Percentiles rank a stretch among this genome's conserved stretches.
These are phyloP conservation scores for Apteryx owenii DNA, from an alignment of 2,113 vertebrate genomes.

Conservation along the genomic window DNA sequence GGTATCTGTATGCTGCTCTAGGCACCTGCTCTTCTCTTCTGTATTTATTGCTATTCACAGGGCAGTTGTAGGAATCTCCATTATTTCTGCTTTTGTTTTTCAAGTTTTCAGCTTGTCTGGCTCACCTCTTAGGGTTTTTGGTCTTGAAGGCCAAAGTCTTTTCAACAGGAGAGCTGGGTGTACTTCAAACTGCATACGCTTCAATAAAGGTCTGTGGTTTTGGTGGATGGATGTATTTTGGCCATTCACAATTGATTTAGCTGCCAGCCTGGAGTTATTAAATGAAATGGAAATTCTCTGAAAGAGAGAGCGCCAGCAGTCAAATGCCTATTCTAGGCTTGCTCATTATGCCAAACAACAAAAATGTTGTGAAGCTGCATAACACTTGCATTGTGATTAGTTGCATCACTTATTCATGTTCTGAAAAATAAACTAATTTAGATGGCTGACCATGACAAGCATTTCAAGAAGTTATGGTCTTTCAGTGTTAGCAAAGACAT, in stretches of 20 bases:
- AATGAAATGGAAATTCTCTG: conserved; percentile 28
- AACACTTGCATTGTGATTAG: conserved; percentile 23
- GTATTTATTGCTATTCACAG: not conserved
- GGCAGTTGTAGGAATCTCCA: not conserved
- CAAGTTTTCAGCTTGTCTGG: not conserved
- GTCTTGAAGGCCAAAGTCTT: not conserved
- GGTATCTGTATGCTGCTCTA: not conserved
- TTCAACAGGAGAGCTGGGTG: not conserved
- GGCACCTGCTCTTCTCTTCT: not conserved
- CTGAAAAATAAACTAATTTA: conserved; percentile 34
- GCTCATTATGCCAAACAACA: conserved; percentile 6
- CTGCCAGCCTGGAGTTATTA: conserved; percentile 9
- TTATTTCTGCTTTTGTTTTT: not conserved
- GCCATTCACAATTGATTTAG: not conserved
- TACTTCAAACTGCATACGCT: not conserved
- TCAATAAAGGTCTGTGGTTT: not conserved
- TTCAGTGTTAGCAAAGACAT: not conserved
- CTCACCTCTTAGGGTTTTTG: not conserved
- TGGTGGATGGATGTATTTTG: not conserved
- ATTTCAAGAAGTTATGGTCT: conserved; percentile 26
- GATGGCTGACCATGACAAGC: conserved; percentile 1
- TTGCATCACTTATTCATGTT: conserved; percentile 1
- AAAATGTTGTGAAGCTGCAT: not conserved
- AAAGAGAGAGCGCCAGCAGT: not conserved
- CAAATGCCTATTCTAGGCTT: not conserved